These are phyloP conservation scores for Andrena marginata DNA, from an alignment of 2,888 invertebrate species.

Conservation along the genomic window DNA sequence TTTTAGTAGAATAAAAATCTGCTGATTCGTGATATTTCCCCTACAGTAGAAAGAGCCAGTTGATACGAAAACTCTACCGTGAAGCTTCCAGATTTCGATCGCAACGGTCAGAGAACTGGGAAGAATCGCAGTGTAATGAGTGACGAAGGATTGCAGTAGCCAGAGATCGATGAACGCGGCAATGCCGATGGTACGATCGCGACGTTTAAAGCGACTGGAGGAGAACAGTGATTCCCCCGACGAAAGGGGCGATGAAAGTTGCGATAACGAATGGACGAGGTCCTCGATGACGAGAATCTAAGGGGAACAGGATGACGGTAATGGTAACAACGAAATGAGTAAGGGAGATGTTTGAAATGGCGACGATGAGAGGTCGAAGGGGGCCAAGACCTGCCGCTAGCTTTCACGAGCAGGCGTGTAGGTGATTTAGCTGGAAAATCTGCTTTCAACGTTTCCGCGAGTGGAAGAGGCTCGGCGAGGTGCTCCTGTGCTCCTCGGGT, in stretches of 20 bases:
- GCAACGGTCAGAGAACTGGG: no score
- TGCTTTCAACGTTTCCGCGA: conserved; percentile 68
- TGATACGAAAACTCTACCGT: no score
- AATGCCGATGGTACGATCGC: neutral
- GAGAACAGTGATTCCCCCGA: conserved; percentile 22
- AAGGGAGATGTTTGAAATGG: conserved; percentile 16
- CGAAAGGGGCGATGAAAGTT: conserved; percentile 34
- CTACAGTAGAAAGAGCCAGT: no score
- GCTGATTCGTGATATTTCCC: no score
- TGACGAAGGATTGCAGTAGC: no score
- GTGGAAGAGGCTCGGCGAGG: conserved; percentile 58
- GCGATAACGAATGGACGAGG: conserved; percentile 33
- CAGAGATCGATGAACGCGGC: neutral
- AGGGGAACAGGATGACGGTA: neutral
- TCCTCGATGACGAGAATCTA: neutral
- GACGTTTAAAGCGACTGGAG: conserved; percentile 6
- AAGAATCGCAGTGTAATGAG: no score
- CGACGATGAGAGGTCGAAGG: conserved; percentile 32
- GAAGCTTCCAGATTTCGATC: no score
- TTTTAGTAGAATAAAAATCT: no score
- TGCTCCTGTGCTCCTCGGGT: no score
- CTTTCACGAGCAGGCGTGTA: conserved; percentile 65
- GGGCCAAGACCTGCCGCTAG: conserved; percentile 34
- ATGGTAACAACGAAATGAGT: neutral
- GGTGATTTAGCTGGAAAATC: conserved; percentile 80